Conservation (phyloP, 64 coral and sea anemone genomes). For the Actinia tenebrosa region DNA sequence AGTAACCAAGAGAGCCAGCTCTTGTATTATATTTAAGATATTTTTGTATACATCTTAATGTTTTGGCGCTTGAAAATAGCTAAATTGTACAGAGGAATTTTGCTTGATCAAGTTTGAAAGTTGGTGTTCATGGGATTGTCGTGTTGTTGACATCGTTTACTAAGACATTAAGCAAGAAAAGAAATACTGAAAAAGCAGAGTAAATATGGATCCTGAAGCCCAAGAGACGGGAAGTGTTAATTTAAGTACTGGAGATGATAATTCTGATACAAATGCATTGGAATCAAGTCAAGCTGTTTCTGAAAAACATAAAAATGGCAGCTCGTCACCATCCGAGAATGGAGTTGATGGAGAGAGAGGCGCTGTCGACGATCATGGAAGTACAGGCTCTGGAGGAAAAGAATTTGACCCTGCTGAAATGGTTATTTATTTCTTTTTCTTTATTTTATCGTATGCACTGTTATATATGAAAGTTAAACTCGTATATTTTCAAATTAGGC, state of each 20-base stretch:
- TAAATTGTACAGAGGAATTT: not conserved
- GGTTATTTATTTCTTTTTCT: not conserved
- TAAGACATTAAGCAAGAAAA: not conserved
- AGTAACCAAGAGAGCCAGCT: not conserved
- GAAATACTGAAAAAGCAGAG: not conserved
- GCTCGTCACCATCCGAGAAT: conserved; percentile 36
- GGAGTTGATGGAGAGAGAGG: conserved; percentile 36
- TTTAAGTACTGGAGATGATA: conserved; percentile 29
- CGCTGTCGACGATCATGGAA: conserved; percentile 4
- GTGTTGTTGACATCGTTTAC: conserved; percentile 5
- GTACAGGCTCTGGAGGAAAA: conserved; percentile 23
- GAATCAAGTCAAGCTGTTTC: conserved; percentile 27
- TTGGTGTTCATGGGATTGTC: not conserved
- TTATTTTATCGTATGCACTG: not conserved
- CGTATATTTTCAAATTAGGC: not conserved
- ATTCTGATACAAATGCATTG: conserved; percentile 37
- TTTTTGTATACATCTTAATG: not conserved
- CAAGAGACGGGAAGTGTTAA: conserved; percentile 35
- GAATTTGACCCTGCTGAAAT: conserved; percentile 52
- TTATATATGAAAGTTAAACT: not conserved
- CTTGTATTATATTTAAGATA: not conserved
- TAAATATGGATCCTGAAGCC: conserved; percentile 39
- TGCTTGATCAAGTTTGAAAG: not conserved
- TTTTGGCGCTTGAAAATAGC: not conserved
- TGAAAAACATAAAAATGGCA: conserved; percentile 65